A percentile compares a stretch with the other conserved stretches of the same genome.
phyloP scores from a whole-genome alignment of 2,888 invertebrate genomes.

The Myopa tessellatipennis region DNA sequence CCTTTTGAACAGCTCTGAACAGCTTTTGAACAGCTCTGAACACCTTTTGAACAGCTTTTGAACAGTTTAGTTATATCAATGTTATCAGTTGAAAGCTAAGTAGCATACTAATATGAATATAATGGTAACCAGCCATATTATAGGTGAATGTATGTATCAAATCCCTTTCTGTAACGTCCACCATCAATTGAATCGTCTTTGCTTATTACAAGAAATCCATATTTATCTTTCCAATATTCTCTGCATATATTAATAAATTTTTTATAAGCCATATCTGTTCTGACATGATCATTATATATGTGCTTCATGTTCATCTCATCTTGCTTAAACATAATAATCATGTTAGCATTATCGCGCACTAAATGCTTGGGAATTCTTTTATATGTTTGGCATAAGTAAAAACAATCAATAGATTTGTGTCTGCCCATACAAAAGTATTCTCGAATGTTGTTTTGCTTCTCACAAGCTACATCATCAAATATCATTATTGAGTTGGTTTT shows the following conservation, averaged over 20 bases:
- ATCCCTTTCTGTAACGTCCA: no score
- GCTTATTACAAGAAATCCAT: conserved; percentile 33
- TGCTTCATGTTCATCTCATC: conserved; percentile 58
- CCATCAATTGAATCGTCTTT: no score
- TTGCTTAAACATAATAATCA: conserved; percentile 61
- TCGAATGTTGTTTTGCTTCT: conserved; percentile 54
- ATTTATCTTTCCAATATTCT: no score
- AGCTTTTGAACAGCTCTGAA: no score
- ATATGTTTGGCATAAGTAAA: conserved; percentile 61
- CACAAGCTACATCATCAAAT: conserved; percentile 50
- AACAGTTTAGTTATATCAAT: no score
- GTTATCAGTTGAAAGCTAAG: no score
- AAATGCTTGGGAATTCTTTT: conserved; percentile 61
- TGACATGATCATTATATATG: conserved; percentile 35
- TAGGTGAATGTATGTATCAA: no score
- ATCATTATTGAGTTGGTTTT: conserved; percentile 51
- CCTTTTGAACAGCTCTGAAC: no score
- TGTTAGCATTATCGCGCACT: conserved; percentile 60
- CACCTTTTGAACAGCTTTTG: no score
- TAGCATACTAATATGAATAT: no score
- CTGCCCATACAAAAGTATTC: conserved; percentile 58
- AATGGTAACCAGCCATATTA: no score
- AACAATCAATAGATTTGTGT: conserved; percentile 58
- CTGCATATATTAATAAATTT: no score
- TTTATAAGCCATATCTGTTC: conserved; percentile 35